Evolutionary conservation across 1,140 invertebrate species (phyloP), one percentile per base, ranked within the genome.

Genomic region (Nomia melanderi): DNA sequence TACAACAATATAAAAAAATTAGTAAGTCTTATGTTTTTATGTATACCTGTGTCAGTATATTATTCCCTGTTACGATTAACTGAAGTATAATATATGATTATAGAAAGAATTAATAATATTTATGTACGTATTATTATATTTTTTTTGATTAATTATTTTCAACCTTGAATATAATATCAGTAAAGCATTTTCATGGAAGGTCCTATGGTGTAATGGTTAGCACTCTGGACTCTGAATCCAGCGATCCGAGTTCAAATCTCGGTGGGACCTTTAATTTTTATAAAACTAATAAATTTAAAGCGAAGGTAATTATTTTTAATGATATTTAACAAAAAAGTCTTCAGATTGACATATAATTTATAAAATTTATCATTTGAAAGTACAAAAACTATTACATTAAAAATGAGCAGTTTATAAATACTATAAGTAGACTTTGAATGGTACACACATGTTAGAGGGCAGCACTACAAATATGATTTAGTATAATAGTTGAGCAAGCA

Each of bases 211-310:
- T 96, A 96, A 96, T 96, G 96, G 96, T 96, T 96, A 96, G 96
- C 95, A 96, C 95, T 96, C 95, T 96, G 96, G 96, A 96, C 96
- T 96, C 94, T 96, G 96, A 96, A 96, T 96, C 96, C 96, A 96
- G 95, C 95, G 95, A 96, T 96, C 95, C 95, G 95, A 96, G 95
- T 96, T 96, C 95, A 95, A 96, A 95, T 96, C 95, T 96, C 95
- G 95, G 95, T 95, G 94, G 95, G 94, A 95, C 95, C 95, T 64
- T 4, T 7, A 7, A 11, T 44, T 36, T 25, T 50, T 47, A 5
- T 17, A 17, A 50, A 31, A 17, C 33, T 33, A 54, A 60, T 50
- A 25, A 2, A 50, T n/a, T 50, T n/a, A 29, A 20, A 60, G 29
- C 1, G 47, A 66, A 39, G 3, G 27, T 1, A 73, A 27, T 69